A percentile compares a stretch with the other conserved stretches of the same genome.
Conservation (phyloP, 2,888 invertebrate genomes). For the Galerucella pusilla region DNA sequence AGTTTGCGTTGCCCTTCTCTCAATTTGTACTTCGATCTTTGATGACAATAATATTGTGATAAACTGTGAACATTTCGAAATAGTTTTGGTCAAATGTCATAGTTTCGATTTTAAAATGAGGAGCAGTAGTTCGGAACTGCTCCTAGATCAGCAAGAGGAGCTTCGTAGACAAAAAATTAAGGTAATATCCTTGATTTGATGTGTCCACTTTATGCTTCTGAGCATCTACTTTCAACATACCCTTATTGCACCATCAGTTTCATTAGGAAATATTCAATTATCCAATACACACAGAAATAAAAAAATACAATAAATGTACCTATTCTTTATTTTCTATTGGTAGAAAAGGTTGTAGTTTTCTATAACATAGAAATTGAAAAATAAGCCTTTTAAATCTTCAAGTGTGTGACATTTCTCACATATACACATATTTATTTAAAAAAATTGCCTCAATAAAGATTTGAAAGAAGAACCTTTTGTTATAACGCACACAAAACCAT, state of each 20-base stretch:
- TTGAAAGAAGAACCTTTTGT: too few relatives aligned
- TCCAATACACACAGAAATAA: too few relatives aligned
- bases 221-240: background rate
- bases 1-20: conserved; percentile 35
- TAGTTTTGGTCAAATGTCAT: conserved; percentile 58
- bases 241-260: too few relatives aligned
- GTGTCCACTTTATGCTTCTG: background rate
- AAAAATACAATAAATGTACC: too few relatives aligned
- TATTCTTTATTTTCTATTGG: background rate
- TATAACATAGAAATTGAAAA: background rate
- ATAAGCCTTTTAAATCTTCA: too few relatives aligned
- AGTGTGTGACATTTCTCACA: too few relatives aligned
- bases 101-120: conserved; percentile 68
- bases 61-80: conserved; percentile 36
- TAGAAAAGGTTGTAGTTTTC: background rate
- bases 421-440: background rate
- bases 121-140: conserved; percentile 82
- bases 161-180: conserved; percentile 72
- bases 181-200: conserved; percentile 50
- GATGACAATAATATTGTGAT: conserved; percentile 44
- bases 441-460: too few relatives aligned
- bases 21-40: conserved; percentile 42
- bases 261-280: too few relatives aligned
- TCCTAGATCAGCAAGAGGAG: conserved; percentile 80
- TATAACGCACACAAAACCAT: too few relatives aligned